Conservation (phyloP, 1,140 invertebrate genomes). For the Ericerus pela region DNA sequence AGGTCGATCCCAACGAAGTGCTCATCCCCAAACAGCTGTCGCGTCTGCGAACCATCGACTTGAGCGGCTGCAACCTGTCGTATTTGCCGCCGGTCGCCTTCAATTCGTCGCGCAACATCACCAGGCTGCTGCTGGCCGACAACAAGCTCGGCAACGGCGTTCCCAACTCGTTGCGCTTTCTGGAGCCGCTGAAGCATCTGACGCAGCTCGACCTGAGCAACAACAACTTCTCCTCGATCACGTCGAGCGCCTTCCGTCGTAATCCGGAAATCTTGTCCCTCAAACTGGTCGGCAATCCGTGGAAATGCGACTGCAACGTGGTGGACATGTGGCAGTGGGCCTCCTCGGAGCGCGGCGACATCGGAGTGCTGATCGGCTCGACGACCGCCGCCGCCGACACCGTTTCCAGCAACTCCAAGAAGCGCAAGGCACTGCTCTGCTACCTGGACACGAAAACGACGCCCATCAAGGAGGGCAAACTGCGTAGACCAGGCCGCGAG, state of each 20-base stretch:
- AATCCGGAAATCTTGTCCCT: conserved; percentile 41
- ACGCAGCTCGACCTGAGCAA: conserved; percentile 45
- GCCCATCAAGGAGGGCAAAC: conserved; percentile 35
- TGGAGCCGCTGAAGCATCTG: conserved; percentile 40
- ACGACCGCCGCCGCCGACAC: conserved; percentile 41
- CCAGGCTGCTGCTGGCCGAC: conserved; percentile 42
- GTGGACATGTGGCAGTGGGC: conserved; percentile 59
- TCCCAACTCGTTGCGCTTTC: conserved; percentile 36
- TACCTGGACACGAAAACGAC: conserved; percentile 43
- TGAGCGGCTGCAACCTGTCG: conserved; percentile 47
- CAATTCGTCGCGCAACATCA: conserved; percentile 42
- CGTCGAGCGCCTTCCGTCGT: conserved; percentile 36
- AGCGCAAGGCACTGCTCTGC: conserved; percentile 47
- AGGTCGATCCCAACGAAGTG: conserved; percentile 34
- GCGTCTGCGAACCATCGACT: conserved; percentile 43
- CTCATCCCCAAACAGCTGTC: conserved; percentile 47
- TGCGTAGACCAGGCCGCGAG: conserved; percentile 36
- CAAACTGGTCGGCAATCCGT: conserved; percentile 50
- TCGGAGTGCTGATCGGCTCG: conserved; percentile 46
- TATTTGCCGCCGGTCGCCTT: conserved; percentile 45
- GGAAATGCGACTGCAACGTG: conserved; percentile 50
- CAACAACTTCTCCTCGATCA: conserved; percentile 44
- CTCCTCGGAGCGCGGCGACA: conserved; percentile 42
- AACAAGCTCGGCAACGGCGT: conserved; percentile 38
- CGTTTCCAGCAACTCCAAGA: conserved; percentile 37